A percentile compares a stretch with the other conserved stretches of the same genome.
These are phyloP conservation scores for Harlomillsia oculata DNA, from an alignment of 1,140 invertebrate genomes.

Conservation along the genomic window DNA sequence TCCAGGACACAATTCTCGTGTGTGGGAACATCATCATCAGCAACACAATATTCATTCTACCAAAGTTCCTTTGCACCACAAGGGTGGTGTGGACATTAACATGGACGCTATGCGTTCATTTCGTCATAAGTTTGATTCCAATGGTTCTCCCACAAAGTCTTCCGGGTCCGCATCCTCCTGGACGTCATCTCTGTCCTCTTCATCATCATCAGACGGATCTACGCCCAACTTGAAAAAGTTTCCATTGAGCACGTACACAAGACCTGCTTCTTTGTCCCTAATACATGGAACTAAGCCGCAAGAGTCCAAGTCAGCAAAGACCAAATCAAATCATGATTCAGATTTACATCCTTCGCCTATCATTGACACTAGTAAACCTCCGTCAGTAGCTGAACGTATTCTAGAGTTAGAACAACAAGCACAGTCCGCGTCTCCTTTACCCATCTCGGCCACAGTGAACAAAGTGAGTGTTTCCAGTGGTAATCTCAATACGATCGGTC, in stretches of 20 bases:
- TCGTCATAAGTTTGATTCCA: no score
- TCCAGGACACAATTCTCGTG: slow-evolving; percentile 35
- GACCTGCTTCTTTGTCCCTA: slow-evolving; percentile 32
- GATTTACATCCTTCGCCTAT: slow-evolving; percentile 40
- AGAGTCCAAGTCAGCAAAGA: slow-evolving; percentile 11
- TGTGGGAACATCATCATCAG: slow-evolving; percentile 35
- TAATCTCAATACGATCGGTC: slow-evolving; percentile 2
- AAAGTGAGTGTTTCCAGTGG: neutral
- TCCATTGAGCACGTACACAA: slow-evolving; percentile 37
- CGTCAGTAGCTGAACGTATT: slow-evolving; percentile 63
- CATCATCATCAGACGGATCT: neutral
- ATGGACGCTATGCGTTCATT: no score
- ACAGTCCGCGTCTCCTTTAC: neutral
- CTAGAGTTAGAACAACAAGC: slow-evolving; percentile 54
- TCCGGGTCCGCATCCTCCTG: neutral
- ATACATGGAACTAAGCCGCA: neutral
- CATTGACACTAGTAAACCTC: slow-evolving; percentile 42
- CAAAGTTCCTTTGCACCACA: slow-evolving; percentile 64
- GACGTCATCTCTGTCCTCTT: neutral
- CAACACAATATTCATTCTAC: slow-evolving; percentile 60
- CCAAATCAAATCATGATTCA: neutral
- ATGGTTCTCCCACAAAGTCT: slow-evolving; percentile 2
- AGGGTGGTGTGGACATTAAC: no score
- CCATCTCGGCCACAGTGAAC: slow-evolving; percentile 3
- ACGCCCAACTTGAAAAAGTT: slow-evolving; percentile 37